Conservation (phyloP, 1,140 invertebrate genomes). For the Steinernema khuongi region DNA sequence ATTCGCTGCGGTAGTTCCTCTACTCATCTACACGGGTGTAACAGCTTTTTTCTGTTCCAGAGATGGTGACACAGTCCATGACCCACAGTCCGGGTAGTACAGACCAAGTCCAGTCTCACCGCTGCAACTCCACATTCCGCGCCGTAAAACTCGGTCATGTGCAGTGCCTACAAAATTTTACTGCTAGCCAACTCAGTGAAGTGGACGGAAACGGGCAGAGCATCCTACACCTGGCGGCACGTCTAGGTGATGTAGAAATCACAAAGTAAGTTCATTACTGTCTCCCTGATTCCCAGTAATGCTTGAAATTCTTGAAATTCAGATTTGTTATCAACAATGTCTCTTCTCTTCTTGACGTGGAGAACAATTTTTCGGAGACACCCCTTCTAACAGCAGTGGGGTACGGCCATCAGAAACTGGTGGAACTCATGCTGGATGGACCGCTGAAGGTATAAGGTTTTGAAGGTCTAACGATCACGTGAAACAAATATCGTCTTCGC, state of each 20-base stretch:
- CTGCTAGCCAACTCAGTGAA: neutral
- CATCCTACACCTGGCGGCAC: neutral
- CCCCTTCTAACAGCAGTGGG: neutral
- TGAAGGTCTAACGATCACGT: neutral
- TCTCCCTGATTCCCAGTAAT: neutral
- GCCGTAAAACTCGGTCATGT: neutral
- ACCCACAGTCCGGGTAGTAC: too few relatives aligned
- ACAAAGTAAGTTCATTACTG: neutral
- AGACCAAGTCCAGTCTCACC: too few relatives aligned
- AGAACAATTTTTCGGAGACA: neutral
- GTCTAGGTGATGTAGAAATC: neutral
- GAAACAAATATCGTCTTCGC: neutral
- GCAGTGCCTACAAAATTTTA: neutral
- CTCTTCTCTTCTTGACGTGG: neutral
- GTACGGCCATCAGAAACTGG: conserved; percentile 2
- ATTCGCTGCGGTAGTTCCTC: too few relatives aligned
- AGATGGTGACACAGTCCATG: too few relatives aligned
- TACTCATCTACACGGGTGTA: too few relatives aligned
- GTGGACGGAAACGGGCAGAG: neutral
- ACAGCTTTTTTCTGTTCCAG: too few relatives aligned
- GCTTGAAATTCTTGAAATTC: neutral
- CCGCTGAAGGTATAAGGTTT: neutral
- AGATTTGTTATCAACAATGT: neutral
- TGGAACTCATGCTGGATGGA: neutral
- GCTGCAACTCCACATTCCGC: neutral